Base-by-base conservation (phyloP, 2,113 vertebrate genomes). In the Corythaeola cristata region DNA sequence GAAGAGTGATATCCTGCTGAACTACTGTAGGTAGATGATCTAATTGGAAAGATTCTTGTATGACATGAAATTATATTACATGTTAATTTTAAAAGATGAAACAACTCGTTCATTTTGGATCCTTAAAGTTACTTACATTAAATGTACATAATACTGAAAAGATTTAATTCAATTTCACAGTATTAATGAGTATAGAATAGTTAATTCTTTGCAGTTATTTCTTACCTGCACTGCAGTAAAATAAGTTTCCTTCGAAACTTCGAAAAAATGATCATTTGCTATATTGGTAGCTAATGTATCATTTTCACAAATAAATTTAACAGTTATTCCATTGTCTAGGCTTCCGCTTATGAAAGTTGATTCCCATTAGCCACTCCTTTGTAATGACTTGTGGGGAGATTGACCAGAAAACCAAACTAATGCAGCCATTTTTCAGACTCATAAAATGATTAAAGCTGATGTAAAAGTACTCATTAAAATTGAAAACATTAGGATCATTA, bases 401-500 rank as follows among this genome's bases (percentile, higher is more conserved):
- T 98, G 98, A 98, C 98, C 97, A 98, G 98, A 98, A 99, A 99
- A 98, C 98, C 98, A 98, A 99, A 99, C 98, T 98, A 98, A 99
- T 98, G 98, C 98, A 98, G 98, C 98, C 96, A 98, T 99, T 99
- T 98, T 98, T 99, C 98, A 98, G 98, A 98, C 98, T 98, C 95
- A 97, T 98, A 98, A 98, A 98, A 99, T 99, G 98, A 99, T 99
- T 99, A 98, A 99, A 98, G 98, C 98, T 98, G 97, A 98, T 98
- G 97, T 98, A 99, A 99, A 98, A 99, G 98, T 98, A 91, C 98
- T 99, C 98, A 99, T 99, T 99, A 99, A 99, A 99, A 99, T 91
- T 93, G 97, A 99, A 99, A 99, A 99, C 98, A 99, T 99, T 99
- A 98, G 97, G 97, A 98, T 99, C 98, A 99, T 99, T 99, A 99